These are phyloP conservation scores for Melospiza melodia DNA, from an alignment of 2,113 vertebrate genomes.

Conservation along the genomic window DNA sequence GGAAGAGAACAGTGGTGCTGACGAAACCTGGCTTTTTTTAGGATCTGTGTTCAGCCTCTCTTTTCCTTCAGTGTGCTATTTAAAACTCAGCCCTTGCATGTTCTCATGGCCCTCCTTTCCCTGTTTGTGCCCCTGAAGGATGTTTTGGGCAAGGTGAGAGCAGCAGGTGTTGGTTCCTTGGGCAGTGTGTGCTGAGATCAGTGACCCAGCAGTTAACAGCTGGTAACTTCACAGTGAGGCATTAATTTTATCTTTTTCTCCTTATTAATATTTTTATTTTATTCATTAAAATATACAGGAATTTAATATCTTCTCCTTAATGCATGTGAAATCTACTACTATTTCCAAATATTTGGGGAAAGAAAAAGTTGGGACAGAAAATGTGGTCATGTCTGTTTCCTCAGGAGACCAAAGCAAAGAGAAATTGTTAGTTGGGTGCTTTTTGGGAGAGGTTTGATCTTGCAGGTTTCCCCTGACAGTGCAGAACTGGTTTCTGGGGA, in stretches of 20 bases:
- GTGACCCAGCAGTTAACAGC: neutral
- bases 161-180: neutral
- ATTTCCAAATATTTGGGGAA: neutral
- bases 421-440: neutral
- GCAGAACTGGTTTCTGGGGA: neutral
- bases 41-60: neutral
- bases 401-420: neutral
- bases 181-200: neutral
- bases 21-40: neutral
- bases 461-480: neutral
- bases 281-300: neutral
- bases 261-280: neutral
- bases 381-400: neutral
- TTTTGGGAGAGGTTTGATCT: neutral
- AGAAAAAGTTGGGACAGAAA: neutral
- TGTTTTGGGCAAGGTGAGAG: neutral
- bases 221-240: neutral
- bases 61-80: neutral
- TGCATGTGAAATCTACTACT: neutral
- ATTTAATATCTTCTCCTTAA: neutral
- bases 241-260: neutral
- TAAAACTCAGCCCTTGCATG: neutral
- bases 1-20: neutral
- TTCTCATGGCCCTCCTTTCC: neutral
- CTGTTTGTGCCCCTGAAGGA: accelerated